phyloP scores from a whole-genome alignment of 2,888 invertebrate genomes.

The Drosophila aldrichi region DNA sequence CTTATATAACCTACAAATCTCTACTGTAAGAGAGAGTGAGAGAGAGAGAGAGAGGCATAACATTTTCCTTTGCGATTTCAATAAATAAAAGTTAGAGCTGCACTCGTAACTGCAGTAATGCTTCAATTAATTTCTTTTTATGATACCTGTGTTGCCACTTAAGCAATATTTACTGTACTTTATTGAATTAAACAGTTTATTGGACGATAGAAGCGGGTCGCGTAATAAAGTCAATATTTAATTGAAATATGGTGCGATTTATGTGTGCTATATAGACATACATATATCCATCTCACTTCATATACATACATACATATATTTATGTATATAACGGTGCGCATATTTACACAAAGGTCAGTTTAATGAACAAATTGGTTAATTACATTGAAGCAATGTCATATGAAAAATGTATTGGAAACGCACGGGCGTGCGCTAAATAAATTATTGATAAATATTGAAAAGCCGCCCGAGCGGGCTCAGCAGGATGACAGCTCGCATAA shows the following conservation, averaged over 20 bases:
- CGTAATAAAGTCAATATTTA: constrained; percentile 72
- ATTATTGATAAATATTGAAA: constrained; percentile 43
- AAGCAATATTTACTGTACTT: constrained; percentile 43
- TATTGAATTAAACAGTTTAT: constrained; percentile 42
- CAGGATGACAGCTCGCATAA: constrained; percentile 41
- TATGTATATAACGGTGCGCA: constrained; percentile 3
- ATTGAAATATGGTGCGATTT: constrained; percentile 69
- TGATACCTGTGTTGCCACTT: neutral
- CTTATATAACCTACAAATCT: too few relatives aligned
- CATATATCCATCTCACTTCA: neutral
- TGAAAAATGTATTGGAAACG: constrained; percentile 40
- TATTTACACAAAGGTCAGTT: constrained; percentile 68
- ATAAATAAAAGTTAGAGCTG: neutral
- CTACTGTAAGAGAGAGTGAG: too few relatives aligned
- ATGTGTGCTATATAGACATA: constrained; percentile 17
- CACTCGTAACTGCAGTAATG: neutral
- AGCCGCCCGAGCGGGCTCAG: constrained; percentile 23
- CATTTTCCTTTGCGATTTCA: neutral
- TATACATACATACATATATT: neutral
- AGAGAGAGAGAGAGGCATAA: too few relatives aligned
- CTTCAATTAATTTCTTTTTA: neutral
- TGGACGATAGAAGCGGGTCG: constrained; percentile 44
- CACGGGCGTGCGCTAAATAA: constrained; percentile 30
- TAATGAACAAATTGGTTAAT: constrained; percentile 79
- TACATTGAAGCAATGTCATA: constrained; percentile 43